Percentiles rank a stretch among this genome's conserved stretches.
These are phyloP conservation scores for Neoitamus cyanurus DNA, from an alignment of 2,888 invertebrate species.

Conservation along the genomic window DNA sequence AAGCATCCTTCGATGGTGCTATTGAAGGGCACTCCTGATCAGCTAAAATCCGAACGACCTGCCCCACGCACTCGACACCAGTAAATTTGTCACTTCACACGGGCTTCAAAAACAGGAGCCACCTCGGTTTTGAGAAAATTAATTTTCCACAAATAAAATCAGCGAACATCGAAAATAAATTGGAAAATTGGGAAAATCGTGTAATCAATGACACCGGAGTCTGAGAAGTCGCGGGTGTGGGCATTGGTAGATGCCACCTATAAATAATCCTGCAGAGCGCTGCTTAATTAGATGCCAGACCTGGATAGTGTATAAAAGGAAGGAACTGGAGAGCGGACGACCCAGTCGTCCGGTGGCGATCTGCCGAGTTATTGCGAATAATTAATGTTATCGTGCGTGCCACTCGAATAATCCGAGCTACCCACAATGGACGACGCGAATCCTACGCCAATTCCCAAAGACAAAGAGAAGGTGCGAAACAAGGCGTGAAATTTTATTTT, in stretches of 20 bases:
- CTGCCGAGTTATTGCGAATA: neutral
- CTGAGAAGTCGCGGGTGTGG: neutral
- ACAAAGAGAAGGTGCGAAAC: constrained; percentile 22
- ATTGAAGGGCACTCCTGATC: neutral
- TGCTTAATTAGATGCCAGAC: constrained; percentile 13
- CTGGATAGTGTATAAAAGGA: constrained; percentile 38
- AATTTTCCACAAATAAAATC: constrained; percentile 32
- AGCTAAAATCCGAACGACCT: neutral
- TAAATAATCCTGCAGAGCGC: constrained; percentile 18
- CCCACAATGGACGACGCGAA: constrained; percentile 43
- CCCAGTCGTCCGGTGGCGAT: constrained; percentile 17
- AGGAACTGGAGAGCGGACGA: neutral
- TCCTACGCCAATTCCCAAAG: constrained; percentile 47
- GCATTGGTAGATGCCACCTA: neutral
- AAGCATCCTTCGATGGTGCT: neutral
- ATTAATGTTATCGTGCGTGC: neutral
- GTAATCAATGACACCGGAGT: constrained; percentile 30
- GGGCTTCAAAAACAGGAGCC: neutral
- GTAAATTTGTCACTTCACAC: neutral
- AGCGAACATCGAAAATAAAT: constrained; percentile 26
- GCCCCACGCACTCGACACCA: neutral
- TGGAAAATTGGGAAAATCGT: constrained; percentile 12
- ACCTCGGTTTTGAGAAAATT: neutral
- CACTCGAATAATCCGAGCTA: neutral
- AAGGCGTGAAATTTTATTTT: neutral